Base-by-base conservation (phyloP, 2,113 vertebrate genomes). In the Hypocryptadius cinnamomeus region DNA sequence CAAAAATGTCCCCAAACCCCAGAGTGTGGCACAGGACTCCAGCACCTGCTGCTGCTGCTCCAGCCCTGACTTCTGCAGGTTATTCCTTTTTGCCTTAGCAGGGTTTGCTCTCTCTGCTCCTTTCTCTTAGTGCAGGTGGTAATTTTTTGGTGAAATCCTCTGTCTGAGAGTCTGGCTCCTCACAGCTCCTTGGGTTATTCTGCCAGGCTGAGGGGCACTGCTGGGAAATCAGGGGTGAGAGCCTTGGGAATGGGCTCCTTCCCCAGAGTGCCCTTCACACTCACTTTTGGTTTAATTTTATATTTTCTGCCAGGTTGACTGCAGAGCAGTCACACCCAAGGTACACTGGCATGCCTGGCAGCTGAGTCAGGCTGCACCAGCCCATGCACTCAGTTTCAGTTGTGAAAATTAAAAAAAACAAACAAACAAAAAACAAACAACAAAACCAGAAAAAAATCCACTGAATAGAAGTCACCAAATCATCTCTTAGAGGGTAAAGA, bases 351-450 rank as follows among this genome's bases (percentile, higher is more conserved):
- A 54, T 93, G 22, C 60, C 47, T 64, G 73, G 19, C 86, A 59
- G 93, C 89, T 96, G 95, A 96, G 86, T 96, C 95, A 96, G 82
- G 76, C 94, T 80, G 90, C 44, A 70, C 77, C 82, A 54, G 82
- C 57, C 70, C 66, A 47, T 27, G 40, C 44, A 37, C 56, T 13
- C 60, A 33, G 88, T 96, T 96, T 96, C 96, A 94, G 80, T 78
- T 93, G 92, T 90, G 88, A 51, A 83, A 88, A 95, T 78, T 42
- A 71, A 39, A 24, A 79, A 61, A 60, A 11, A 13, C 42, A 56
- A 65, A 47, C 65, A 51, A 6, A 12, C 28, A 7, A 61, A 40
- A 44, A 11, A 5, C 9, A 24, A 47, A 13, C 72, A 81, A n/a
- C n/a, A n/a, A n/a, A n/a, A n/a, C n/a, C n/a, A n/a, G n/a, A n/a